Conservation (phyloP, 2,888 invertebrate genomes). For the Hypercompe scribonia region DNA sequence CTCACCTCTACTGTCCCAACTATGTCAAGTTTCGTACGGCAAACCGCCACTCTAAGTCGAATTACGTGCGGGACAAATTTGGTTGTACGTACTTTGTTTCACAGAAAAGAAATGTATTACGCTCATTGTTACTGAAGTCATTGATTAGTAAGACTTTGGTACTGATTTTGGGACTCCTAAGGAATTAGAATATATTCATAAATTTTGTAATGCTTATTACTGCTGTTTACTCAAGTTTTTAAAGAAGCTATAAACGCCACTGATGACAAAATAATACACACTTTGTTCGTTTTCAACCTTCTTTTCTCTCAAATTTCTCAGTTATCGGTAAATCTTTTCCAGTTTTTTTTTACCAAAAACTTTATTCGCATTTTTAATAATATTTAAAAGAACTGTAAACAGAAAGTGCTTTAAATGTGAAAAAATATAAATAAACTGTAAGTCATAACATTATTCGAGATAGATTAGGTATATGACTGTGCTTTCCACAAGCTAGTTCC, state of each 20-base stretch:
- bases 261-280: neutral
- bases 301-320: neutral
- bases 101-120: neutral
- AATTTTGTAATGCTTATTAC: neutral
- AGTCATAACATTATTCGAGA: neutral
- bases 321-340: neutral
- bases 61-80: slow-evolving; percentile 17
- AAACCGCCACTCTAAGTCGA: slow-evolving; percentile 54
- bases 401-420: neutral
- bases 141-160: neutral
- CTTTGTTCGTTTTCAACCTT: neutral
- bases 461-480: neutral
- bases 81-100: slow-evolving; percentile 13
- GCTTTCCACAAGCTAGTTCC: neutral
- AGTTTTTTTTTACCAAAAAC: neutral
- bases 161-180: neutral
- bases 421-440: neutral
- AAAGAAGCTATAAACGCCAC: neutral
- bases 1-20: slow-evolving; percentile 54
- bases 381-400: neutral
- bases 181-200: neutral
- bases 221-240: neutral
- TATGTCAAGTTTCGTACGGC: slow-evolving; percentile 52
- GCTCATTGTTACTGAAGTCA: neutral
- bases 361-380: neutral